Conservation (phyloP, 2,113 vertebrate species). For the Embiotoca jacksoni region DNA sequence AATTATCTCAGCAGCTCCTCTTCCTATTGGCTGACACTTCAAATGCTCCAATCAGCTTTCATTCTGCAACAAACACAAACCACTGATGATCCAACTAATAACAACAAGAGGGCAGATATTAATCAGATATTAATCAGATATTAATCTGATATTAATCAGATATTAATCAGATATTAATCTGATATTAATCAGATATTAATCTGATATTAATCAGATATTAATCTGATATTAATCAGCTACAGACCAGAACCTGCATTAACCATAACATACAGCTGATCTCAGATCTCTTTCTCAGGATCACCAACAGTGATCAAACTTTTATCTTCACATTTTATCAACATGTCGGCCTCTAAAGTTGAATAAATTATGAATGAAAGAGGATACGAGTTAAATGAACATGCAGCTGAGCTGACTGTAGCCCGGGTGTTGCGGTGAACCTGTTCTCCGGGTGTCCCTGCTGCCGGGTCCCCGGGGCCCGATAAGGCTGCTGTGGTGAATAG, state of each 20-base stretch:
- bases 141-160: too few species aligned
- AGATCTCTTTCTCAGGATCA: neutral
- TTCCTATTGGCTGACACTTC: slow-evolving; percentile 40
- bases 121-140: too few species aligned
- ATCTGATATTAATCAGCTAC: too few species aligned
- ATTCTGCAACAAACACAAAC: too few species aligned
- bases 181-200: too few species aligned
- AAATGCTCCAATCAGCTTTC: slow-evolving; percentile 34
- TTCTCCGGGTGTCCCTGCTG: neutral
- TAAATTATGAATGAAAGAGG: neutral
- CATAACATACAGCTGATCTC: too few species aligned
- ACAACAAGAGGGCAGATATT: too few species aligned
- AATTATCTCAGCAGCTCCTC: slow-evolving; percentile 65
- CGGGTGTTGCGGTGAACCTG: slow-evolving; percentile 7
- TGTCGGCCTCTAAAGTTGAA: neutral
- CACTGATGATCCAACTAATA: too few species aligned
- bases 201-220: too few species aligned
- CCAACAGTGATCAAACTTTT: neutral
- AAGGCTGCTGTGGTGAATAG: slow-evolving; percentile 20
- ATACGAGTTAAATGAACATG: neutral
- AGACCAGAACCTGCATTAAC: too few species aligned
- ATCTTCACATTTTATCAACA: neutral
- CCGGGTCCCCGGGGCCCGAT: slow-evolving; percentile 5
- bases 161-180: too few species aligned
- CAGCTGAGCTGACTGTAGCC: neutral